Conservation (phyloP, 2,113 vertebrate species). For the Hippocampus guttulatus region DNA sequence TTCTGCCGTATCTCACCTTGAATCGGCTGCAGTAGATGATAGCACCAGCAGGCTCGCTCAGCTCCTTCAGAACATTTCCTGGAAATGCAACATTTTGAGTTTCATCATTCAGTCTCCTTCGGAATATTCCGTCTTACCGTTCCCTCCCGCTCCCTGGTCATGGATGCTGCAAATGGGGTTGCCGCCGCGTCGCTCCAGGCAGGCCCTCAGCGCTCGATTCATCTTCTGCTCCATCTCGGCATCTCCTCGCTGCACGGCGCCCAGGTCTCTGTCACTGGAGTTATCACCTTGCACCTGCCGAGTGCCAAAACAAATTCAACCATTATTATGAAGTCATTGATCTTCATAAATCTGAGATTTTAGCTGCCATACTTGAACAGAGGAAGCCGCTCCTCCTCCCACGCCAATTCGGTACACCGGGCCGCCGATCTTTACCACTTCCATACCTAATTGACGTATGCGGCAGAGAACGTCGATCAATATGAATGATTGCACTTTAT, state of each 20-base stretch:
- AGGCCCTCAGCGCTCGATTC: constrained; percentile 86
- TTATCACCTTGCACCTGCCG: constrained; percentile 86
- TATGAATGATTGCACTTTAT: constrained; percentile 14
- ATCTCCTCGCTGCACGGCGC: constrained; percentile 88
- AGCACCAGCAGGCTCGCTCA: constrained; percentile 85
- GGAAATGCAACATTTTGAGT: constrained; percentile 19
- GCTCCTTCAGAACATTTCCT: constrained; percentile 91
- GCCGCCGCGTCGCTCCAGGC: constrained; percentile 71
- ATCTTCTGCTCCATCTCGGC: constrained; percentile 95
- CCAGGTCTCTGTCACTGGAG: constrained; percentile 78
- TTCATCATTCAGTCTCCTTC: neutral
- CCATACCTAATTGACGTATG: constrained; percentile 75
- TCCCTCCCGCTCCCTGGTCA: constrained; percentile 89
- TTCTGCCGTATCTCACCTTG: constrained; percentile 65
- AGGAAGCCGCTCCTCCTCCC: constrained; percentile 88
- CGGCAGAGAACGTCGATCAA: constrained; percentile 11
- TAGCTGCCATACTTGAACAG: constrained; percentile 73
- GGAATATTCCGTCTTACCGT: constrained; percentile 64
- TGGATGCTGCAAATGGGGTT: constrained; percentile 91
- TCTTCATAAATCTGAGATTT: neutral
- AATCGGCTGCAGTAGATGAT: constrained; percentile 82
- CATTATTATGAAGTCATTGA: neutral
- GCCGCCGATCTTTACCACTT: constrained; percentile 88
- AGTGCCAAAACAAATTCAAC: neutral
- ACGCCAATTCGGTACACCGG: constrained; percentile 90